Base-by-base conservation (phyloP, 2,113 vertebrate genomes). In the Tragelaphus strepsiceros region DNA sequence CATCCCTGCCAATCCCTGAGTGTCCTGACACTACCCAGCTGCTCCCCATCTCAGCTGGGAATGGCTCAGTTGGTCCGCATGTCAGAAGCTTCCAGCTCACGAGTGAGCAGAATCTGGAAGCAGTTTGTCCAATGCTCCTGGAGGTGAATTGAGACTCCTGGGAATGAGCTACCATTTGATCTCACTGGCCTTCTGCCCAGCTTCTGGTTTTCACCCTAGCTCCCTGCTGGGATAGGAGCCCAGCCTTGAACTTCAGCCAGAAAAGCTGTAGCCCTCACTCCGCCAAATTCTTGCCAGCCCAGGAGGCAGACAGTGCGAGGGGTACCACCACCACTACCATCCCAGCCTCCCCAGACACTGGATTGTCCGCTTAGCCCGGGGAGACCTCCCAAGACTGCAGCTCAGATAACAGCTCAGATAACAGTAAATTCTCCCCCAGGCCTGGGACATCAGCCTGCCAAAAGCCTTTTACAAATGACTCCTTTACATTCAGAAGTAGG, bases 161-260 rank as follows among this genome's bases (percentile, higher is more conserved):
- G 91, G 88, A 96, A 94, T 67, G 56, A 90, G 89, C 85, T 94
- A 91, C 80, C 88, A 91, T 96, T 97, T 96, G 82, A 43, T 95
- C 59, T 88, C 49, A 90, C 95, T 97, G 97, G 91, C 95, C 89
- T 64, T 89, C 88, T 95, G 85, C 95, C 95, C 88, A 64, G 97
- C 62, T 96, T 96, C 97, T 97, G 91, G 80, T 84, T 98, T 96
- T 88, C 46, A 87, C 88, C 89, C 85, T 61, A 43, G 88, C 56
- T 97, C 93, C 90, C 83, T 71, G 58, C 49, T 95, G 95, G 89
- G 91, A 95, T 32, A 96, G 83, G 19, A 93, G 80, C 91, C 90
- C 94, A 95, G 92, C 30, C 35, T 26, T 85, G 67, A 96, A 86
- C 30, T 61, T 64, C 59, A 78, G 95, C 80, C 93, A 95, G 53